These are phyloP conservation scores for Macrotis lagotis DNA, from an alignment of 2,113 vertebrate genomes.

Conservation along the genomic window DNA sequence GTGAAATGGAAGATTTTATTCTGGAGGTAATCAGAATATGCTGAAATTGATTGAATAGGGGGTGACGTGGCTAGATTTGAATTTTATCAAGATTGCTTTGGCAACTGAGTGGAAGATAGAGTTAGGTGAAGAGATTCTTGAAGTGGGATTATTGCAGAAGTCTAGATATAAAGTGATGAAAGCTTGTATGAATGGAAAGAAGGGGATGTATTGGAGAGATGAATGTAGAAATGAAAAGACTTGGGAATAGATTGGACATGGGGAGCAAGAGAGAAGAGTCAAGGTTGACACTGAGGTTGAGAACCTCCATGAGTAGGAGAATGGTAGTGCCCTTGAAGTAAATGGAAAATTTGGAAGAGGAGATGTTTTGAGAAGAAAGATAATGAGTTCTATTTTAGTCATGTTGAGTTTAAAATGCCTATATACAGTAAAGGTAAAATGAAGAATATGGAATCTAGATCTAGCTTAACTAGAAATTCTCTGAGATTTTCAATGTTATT, in stretches of 20 bases:
- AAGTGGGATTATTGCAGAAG: not conserved
- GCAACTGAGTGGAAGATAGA: not conserved
- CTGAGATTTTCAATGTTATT: not conserved
- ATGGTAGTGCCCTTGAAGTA: not conserved
- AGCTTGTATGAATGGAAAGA: not conserved
- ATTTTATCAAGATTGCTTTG: not conserved
- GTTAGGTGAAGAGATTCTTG: not conserved
- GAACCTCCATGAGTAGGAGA: not conserved
- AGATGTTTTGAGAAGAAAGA: not conserved
- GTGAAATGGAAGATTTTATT: not conserved
- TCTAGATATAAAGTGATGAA: not conserved
- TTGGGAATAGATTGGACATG: not conserved
- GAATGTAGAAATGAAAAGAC: not conserved
- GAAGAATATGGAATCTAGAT: constrained; percentile 13
- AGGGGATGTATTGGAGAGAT: not conserved
- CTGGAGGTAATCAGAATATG: not conserved
- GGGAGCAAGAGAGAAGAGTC: not conserved
- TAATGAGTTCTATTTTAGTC: not conserved
- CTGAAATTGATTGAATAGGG: not conserved
- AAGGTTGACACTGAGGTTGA: not conserved
- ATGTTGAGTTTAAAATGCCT: not conserved
- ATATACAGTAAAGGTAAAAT: not conserved
- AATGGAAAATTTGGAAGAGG: not conserved
- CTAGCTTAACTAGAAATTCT: not conserved
- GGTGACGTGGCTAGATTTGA: not conserved